phyloP scores from a whole-genome alignment of 2,113 vertebrate species.

The Spizaetus ornatus region DNA sequence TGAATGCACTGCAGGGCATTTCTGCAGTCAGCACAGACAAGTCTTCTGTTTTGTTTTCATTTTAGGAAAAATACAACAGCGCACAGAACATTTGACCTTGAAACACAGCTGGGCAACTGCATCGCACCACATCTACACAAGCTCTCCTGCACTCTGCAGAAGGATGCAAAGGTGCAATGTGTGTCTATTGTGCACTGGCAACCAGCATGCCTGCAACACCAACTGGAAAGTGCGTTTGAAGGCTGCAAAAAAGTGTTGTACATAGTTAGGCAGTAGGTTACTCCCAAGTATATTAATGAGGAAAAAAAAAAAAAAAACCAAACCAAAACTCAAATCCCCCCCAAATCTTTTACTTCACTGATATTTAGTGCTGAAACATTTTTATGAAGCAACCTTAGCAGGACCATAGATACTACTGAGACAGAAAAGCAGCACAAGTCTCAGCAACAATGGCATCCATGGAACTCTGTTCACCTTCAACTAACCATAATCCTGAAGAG shows the following conservation, averaged over 20 bases:
- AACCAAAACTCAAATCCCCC: too few species aligned
- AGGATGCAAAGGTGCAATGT: fast-evolving
- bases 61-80: neutral
- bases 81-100: neutral
- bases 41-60: fast-evolving
- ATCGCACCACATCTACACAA: fast-evolving
- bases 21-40: neutral
- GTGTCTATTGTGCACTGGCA: fast-evolving
- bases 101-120: too few species aligned
- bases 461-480: neutral
- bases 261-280: fast-evolving
- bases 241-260: neutral
- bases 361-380: neutral
- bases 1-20: neutral
- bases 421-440: neutral
- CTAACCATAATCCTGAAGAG: neutral
- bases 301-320: neutral
- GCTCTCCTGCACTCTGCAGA: neutral
- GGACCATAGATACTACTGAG: neutral
- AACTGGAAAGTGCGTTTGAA: fast-evolving
- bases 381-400: neutral
- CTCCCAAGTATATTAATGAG: fast-evolving
- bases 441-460: fast-evolving
- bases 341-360: fast-evolving
- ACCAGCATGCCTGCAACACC: neutral